Conservation (phyloP, 2,113 vertebrate species). For the Corvus cornix region DNA sequence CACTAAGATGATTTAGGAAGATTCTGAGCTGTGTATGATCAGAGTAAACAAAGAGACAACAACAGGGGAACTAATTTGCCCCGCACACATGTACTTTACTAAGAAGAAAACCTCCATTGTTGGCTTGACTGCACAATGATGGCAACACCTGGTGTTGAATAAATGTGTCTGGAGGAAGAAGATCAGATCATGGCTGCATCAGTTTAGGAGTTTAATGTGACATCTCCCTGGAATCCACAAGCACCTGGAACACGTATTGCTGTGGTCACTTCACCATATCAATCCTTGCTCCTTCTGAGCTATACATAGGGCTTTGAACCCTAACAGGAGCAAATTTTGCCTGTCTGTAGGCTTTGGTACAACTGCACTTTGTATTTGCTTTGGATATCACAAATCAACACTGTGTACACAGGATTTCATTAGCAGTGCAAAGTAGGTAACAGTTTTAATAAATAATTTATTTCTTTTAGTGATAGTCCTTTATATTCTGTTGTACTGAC, state of each 20-base stretch:
- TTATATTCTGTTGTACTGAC: background rate
- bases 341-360: background rate
- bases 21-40: background rate
- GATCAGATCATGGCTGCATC: background rate
- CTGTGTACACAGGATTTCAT: background rate
- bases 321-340: background rate
- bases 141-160: background rate
- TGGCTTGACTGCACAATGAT: background rate
- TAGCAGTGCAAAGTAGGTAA: background rate
- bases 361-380: background rate
- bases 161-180: background rate
- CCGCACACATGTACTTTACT: rapidly evolving
- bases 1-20: background rate
- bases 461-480: background rate
- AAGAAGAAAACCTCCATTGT: background rate
- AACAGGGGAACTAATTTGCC: background rate
- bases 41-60: background rate
- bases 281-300: background rate
- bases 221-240: background rate
- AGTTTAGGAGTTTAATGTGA: background rate
- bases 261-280: background rate
- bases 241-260: background rate
- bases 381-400: background rate
- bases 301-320: background rate
- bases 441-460: background rate